Conservation (phyloP, 2,113 vertebrate species). For the Cardinalis cardinalis region DNA sequence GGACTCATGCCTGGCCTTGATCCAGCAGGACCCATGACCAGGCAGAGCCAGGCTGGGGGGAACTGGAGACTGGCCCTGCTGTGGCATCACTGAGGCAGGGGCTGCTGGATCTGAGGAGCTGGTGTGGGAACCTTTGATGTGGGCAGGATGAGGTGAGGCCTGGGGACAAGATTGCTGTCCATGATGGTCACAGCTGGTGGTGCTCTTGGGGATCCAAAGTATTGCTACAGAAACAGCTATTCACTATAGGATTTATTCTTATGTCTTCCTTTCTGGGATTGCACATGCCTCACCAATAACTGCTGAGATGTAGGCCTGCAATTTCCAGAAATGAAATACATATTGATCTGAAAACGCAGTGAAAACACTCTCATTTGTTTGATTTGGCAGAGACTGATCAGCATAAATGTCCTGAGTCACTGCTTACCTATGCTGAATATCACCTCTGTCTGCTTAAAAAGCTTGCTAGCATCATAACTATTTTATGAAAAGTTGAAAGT, state of each 20-base stretch:
- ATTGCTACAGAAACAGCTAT: not conserved
- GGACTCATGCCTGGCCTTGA: too few relatives aligned
- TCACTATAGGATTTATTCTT: not conserved
- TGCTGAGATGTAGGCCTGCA: slow-evolving; percentile 18
- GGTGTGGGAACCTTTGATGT: not conserved
- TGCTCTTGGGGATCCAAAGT: not conserved
- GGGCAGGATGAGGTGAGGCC: not conserved
- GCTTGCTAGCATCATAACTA: not conserved
- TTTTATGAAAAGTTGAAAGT: not conserved
- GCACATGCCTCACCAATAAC: not conserved
- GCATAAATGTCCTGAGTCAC: slow-evolving; percentile 32
- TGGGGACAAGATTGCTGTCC: not conserved
- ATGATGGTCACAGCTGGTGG: not conserved
- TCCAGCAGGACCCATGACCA: not conserved
- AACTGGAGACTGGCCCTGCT: not conserved
- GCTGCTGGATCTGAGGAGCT: accelerated
- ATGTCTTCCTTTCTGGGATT: not conserved
- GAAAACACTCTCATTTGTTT: slow-evolving; percentile 39
- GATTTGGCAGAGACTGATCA: slow-evolving; percentile 36
- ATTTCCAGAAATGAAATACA: slow-evolving; percentile 47
- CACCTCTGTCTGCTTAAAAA: not conserved
- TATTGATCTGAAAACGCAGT: slow-evolving; percentile 47
- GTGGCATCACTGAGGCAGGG: accelerated
- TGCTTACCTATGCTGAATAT: slow-evolving; percentile 17
- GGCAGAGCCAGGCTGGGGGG: not conserved